Evolutionary conservation across 2,888 invertebrate genomes (phyloP).

Genomic region (Ganaspis brasiliensis): DNA sequence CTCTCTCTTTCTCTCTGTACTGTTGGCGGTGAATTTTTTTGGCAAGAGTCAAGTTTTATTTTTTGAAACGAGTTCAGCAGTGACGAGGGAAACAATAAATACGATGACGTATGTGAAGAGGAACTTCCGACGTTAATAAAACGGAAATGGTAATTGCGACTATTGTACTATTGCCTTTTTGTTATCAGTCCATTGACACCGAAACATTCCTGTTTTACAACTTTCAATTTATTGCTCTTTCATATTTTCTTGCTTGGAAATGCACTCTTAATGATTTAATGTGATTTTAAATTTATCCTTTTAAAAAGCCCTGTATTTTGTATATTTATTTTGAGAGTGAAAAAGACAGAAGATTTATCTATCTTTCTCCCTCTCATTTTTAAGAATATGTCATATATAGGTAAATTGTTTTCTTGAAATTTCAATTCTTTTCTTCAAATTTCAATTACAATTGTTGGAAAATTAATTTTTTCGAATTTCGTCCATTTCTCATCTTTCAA

Average conservation of each 20-base stretch:
- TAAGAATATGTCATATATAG: too few species aligned
- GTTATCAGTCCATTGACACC: slow-evolving; percentile 30
- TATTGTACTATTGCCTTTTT: slow-evolving; percentile 58
- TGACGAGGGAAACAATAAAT: slow-evolving; percentile 67
- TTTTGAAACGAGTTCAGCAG: slow-evolving; percentile 42
- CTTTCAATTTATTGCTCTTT: background rate
- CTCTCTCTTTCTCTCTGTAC: background rate
- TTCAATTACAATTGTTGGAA: too few species aligned
- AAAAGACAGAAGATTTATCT: too few species aligned
- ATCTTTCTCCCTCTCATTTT: too few species aligned
- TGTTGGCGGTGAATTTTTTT: background rate
- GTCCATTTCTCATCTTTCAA: too few species aligned
- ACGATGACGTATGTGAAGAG: slow-evolving; percentile 69
- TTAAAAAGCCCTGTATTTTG: too few species aligned
- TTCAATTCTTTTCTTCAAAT: too few species aligned
- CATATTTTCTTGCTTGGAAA: background rate
- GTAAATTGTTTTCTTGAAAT: too few species aligned
- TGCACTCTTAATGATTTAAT: too few species aligned
- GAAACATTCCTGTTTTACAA: background rate
- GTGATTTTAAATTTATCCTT: too few species aligned
- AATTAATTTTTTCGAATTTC: too few species aligned
- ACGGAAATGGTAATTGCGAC: slow-evolving; percentile 68
- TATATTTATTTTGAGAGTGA: too few species aligned
- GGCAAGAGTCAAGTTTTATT: background rate
- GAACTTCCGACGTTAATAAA: slow-evolving; percentile 67